These are phyloP conservation scores for Globia sparganii DNA, from an alignment of 2,888 invertebrate genomes.

Conservation along the genomic window DNA sequence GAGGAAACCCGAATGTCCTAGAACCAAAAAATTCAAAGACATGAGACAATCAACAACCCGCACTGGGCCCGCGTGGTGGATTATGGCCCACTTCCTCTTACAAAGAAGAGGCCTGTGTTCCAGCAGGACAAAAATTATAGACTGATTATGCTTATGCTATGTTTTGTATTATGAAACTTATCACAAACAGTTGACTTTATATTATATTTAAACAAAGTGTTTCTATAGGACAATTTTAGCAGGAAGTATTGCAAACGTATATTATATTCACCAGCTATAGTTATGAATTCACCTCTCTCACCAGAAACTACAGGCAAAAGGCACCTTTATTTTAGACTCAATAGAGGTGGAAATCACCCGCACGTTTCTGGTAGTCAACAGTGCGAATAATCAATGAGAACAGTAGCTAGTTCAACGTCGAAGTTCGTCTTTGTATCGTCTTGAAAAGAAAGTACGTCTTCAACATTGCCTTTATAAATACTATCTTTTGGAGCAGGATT, in stretches of 20 bases:
- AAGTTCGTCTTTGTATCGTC: slow-evolving; percentile 33
- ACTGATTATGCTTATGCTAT: not conserved
- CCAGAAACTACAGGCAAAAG: slow-evolving; percentile 8
- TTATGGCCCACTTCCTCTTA: not conserved
- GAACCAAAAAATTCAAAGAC: not conserved
- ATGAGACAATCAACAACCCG: not conserved
- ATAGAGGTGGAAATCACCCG: slow-evolving; percentile 21
- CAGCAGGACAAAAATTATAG: not conserved
- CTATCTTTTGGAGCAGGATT: too few relatives aligned
- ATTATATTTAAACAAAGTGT: not conserved
- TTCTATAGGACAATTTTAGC: not conserved
- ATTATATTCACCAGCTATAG: not conserved
- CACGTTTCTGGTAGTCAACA: slow-evolving; percentile 19
- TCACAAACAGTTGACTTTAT: too few relatives aligned
- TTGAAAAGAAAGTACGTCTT: slow-evolving; percentile 36
- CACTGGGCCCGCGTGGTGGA: not conserved
- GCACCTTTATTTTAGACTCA: not conserved
- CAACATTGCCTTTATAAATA: slow-evolving; percentile 3
- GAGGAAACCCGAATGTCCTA: not conserved
- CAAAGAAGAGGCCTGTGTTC: not conserved
- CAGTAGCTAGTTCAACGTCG: slow-evolving; percentile 27
- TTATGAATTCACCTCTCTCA: slow-evolving; percentile 26
- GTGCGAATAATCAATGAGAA: slow-evolving; percentile 53
- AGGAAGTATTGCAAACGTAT: not conserved
- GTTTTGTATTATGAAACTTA: not conserved